These are phyloP conservation scores for Bacillus rossius DNA, from an alignment of 1,140 invertebrate species.

Conservation along the genomic window DNA sequence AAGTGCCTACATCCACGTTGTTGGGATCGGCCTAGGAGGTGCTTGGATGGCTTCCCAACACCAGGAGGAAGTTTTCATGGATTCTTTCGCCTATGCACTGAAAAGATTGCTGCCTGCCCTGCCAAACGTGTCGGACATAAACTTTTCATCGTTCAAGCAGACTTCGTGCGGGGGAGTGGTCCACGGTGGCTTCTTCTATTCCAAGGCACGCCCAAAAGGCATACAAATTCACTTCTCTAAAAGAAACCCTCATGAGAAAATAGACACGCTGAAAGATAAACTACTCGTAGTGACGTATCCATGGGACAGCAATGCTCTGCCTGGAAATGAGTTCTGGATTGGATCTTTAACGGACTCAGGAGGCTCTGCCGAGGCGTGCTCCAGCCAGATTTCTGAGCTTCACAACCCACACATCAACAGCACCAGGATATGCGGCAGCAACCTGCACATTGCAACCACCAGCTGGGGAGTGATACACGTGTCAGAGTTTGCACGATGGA, in stretches of 20 bases:
- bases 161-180: slow-evolving; percentile 37
- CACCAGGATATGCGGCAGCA: slow-evolving; percentile 38
- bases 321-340: slow-evolving; percentile 43
- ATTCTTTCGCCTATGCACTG: slow-evolving; percentile 40
- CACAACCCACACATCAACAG: slow-evolving; percentile 52
- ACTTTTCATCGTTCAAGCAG: slow-evolving; percentile 40
- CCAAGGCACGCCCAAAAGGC: slow-evolving; percentile 4
- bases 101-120: slow-evolving; percentile 39
- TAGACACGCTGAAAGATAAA: slow-evolving; percentile 41
- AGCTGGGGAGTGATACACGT: slow-evolving; percentile 46
- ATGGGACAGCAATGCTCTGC: slow-evolving; percentile 60
- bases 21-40: slow-evolving; percentile 42
- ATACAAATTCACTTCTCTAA: slow-evolving; percentile 41
- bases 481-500: slow-evolving; percentile 43
- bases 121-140: slow-evolving; percentile 40
- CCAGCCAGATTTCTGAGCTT: slow-evolving; percentile 50
- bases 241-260: slow-evolving; percentile 37
- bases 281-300: slow-evolving; percentile 57
- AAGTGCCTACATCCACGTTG: slow-evolving; percentile 43
- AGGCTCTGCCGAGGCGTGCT: slow-evolving; percentile 57
- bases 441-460: slow-evolving; percentile 45
- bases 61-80: slow-evolving; percentile 40
- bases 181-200: slow-evolving; percentile 35
- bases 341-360: slow-evolving; percentile 43
- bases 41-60: slow-evolving; percentile 31